Percentiles rank a stretch among this genome's conserved stretches.
Conservation (phyloP, 2,797 vertebrate species). For the Gallirallus australis region DNA sequence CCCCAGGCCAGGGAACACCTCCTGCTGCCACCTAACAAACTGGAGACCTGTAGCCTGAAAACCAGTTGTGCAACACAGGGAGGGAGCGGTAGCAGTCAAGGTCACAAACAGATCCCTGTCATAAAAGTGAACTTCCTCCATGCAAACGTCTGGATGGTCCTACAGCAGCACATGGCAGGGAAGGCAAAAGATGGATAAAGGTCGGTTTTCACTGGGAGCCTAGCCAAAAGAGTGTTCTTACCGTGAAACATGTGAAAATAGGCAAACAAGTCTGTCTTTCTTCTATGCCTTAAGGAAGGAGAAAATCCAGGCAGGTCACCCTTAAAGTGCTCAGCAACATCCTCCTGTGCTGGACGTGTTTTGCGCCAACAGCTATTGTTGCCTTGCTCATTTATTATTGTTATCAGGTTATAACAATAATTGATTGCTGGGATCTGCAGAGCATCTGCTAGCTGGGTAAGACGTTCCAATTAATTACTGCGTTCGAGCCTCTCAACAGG, state of each 20-base stretch:
- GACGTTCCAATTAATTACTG: conserved; percentile 21
- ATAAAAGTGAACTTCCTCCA: not conserved
- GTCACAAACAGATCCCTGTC: not conserved
- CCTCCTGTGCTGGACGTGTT: not conserved
- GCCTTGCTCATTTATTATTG: conserved; percentile 14
- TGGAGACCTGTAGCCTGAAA: not conserved
- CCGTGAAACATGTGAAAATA: not conserved
- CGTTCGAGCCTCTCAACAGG: conserved; percentile 17
- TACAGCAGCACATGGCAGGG: not conserved
- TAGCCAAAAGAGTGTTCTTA: not conserved
- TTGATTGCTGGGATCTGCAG: not conserved
- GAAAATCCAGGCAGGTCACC: not conserved
- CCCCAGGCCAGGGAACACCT: not conserved
- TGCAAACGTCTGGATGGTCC: not conserved
- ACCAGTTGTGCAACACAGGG: not conserved
- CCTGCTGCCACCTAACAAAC: not conserved
- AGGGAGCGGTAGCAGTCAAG: not conserved
- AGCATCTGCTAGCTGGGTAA: conserved; percentile 12
- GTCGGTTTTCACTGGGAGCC: not conserved
- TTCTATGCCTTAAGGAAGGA: not conserved
- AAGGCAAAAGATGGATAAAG: not conserved
- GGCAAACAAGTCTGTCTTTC: not conserved
- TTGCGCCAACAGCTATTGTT: not conserved
- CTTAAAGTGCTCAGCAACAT: conserved; percentile 2
- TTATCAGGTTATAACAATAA: conserved; percentile 25